Percentiles rank a stretch among this genome's conserved stretches.
Conservation (phyloP, 35 echinoderm and acorn worm species). For the Heliocidaris tuberculata region DNA sequence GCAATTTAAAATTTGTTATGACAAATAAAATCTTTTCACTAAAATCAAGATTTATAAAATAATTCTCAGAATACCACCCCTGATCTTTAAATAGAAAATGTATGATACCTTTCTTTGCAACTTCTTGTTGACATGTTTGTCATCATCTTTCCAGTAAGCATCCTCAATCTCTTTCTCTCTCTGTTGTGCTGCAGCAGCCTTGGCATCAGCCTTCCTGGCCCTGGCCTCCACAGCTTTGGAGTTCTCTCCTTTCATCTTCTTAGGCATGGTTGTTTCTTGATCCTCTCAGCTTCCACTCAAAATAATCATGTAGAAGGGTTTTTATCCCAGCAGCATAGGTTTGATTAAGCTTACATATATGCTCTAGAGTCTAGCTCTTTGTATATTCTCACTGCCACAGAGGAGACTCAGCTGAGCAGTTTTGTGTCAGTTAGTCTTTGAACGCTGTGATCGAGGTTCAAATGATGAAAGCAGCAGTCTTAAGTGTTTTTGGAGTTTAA, state of each 20-base stretch:
- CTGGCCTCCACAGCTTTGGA: slow-evolving; percentile 76
- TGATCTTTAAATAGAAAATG: background rate
- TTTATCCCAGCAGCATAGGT: background rate
- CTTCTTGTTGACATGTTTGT: slow-evolving; percentile 80
- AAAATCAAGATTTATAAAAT: too few relatives aligned
- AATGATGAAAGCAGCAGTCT: too few relatives aligned
- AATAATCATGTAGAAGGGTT: background rate
- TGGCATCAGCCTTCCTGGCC: slow-evolving; percentile 85
- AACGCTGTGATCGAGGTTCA: too few relatives aligned
- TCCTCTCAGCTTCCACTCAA: background rate
- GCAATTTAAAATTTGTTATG: too few relatives aligned
- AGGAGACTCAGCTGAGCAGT: too few relatives aligned
- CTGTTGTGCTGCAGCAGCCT: slow-evolving; percentile 48
- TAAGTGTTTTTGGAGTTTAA: too few relatives aligned
- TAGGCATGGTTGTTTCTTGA: slow-evolving; percentile 65
- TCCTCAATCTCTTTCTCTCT: slow-evolving; percentile 82
- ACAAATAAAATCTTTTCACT: too few relatives aligned
- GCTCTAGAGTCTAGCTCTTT: too few relatives aligned
- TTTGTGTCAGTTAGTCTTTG: too few relatives aligned
- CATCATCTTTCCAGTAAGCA: slow-evolving; percentile 86
- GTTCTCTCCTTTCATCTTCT: slow-evolving; percentile 95
- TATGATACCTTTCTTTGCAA: slow-evolving; percentile 82
- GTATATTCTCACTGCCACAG: too few relatives aligned
- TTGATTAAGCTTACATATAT: background rate
- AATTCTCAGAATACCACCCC: too few relatives aligned